A percentile compares a stretch with the other conserved stretches of the same genome.
Evolutionary conservation across 2,113 vertebrate species (phyloP).

Genomic region (Atlantisia rogersi): DNA sequence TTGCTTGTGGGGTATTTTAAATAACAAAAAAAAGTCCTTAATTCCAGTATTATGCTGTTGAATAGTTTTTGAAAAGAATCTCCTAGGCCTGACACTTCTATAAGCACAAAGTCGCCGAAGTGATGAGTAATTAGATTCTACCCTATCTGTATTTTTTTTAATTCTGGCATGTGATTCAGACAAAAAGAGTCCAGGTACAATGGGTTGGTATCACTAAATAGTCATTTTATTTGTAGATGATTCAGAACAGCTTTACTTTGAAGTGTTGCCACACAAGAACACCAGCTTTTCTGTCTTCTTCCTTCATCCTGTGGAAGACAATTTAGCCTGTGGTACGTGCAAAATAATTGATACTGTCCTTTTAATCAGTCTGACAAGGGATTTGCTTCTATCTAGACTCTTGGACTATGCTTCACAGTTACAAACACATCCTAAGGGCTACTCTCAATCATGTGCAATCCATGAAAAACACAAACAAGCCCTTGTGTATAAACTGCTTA

Average conservation of each 20-base stretch:
- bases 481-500: background rate
- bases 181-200: background rate
- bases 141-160: background rate
- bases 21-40: background rate
- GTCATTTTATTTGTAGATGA: slow-evolving; percentile 55
- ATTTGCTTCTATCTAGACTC: background rate
- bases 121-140: background rate
- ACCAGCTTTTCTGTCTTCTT: slow-evolving; percentile 83
- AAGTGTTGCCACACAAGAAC: slow-evolving; percentile 77
- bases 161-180: background rate
- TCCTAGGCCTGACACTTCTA: background rate
- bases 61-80: background rate
- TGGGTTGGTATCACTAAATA: background rate
- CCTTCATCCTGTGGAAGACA: slow-evolving; percentile 62
- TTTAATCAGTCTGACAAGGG: background rate
- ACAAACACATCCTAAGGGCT: background rate
- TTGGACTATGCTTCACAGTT: background rate
- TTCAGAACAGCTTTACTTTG: slow-evolving; percentile 75
- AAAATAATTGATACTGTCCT: background rate
- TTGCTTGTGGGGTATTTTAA: background rate
- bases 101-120: background rate
- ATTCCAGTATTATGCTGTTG: background rate
- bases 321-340: slow-evolving; percentile 82
- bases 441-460: background rate
- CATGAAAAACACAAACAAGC: background rate